phyloP scores from a whole-genome alignment of 2,888 invertebrate species.

The Epistrophe eligans region DNA sequence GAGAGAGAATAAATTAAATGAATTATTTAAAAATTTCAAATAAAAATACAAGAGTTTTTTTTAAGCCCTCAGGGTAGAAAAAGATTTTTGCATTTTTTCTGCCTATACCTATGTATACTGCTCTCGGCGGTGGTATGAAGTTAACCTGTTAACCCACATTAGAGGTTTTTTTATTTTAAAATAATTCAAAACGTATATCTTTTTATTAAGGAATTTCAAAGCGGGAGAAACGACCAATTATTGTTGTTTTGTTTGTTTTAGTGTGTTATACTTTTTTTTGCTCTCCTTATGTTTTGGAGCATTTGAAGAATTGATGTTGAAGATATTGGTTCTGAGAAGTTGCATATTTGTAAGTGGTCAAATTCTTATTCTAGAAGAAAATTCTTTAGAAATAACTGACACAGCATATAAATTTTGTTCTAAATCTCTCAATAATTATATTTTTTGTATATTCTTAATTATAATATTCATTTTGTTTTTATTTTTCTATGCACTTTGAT shows the following conservation, averaged over 20 bases:
- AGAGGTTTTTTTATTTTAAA: neutral
- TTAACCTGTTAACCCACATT: conserved; percentile 31
- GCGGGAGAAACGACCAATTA: neutral
- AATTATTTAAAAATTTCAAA: conserved; percentile 18
- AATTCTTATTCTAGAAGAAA: too few relatives aligned
- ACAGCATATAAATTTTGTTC: too few relatives aligned
- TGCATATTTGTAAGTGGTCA: too few relatives aligned
- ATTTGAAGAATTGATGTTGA: neutral
- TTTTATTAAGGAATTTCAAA: neutral
- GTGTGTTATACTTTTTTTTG: too few relatives aligned
- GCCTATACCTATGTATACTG: neutral
- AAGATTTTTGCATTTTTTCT: neutral
- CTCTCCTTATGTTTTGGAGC: neutral
- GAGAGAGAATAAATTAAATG: neutral
- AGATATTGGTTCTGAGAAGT: neutral
- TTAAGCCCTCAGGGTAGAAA: neutral
- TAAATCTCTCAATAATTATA: too few relatives aligned
- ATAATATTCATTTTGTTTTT: too few relatives aligned
- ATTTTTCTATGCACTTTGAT: too few relatives aligned
- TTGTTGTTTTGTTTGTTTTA: neutral
- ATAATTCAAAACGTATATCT: conserved; percentile 20
- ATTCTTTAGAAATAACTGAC: too few relatives aligned
- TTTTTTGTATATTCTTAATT: too few relatives aligned
- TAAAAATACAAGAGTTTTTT: neutral
- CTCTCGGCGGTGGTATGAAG: neutral